Conservation (phyloP, 1,140 invertebrate species). For the Diorhabda elongata region DNA sequence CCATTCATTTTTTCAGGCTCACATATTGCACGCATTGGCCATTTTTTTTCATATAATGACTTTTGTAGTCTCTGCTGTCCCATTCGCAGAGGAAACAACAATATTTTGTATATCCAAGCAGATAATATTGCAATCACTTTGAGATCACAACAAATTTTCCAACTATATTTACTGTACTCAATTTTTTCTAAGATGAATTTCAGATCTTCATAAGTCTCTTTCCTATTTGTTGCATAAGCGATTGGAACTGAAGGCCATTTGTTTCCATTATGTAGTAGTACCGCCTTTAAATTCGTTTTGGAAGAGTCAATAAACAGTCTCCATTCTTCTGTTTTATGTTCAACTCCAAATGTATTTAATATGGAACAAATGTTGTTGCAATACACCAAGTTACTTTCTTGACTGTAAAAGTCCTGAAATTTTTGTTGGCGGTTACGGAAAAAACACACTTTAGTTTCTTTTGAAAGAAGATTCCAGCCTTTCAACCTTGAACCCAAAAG, state of each 20-base stretch:
- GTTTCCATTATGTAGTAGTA: constrained; percentile 45
- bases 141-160: neutral
- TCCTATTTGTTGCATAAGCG: constrained; percentile 34
- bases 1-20: neutral
- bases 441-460: too few species aligned
- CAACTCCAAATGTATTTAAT: neutral
- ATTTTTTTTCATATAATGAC: neutral
- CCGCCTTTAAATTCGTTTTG: constrained; percentile 41
- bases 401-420: too few species aligned
- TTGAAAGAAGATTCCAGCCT: too few species aligned
- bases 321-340: constrained; percentile 21
- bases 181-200: neutral
- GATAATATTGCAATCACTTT: neutral
- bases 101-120: neutral
- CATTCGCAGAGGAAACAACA: neutral
- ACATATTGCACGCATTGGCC: neutral
- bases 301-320: constrained; percentile 34
- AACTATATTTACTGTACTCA: neutral
- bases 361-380: too few species aligned
- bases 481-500: too few species aligned
- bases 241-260: constrained; percentile 40
- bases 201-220: constrained; percentile 35
- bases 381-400: too few species aligned
- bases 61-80: neutral
- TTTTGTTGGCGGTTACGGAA: too few species aligned